A percentile compares a stretch with the other conserved stretches of the same genome.
Conservation (phyloP, 2,888 invertebrate genomes). For the Plagodis pulveraria region DNA sequence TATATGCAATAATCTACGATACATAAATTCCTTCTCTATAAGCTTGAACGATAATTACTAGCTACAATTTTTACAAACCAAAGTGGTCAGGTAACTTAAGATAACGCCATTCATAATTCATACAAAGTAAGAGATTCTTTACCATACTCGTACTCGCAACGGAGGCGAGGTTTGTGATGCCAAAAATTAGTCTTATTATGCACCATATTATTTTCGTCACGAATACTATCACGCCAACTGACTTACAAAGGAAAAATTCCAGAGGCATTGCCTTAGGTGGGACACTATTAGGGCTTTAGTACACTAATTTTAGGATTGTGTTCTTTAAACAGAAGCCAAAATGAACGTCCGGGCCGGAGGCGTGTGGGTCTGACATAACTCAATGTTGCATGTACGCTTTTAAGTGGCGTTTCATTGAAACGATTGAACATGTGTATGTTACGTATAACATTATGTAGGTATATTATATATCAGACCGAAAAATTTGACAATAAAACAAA, state of each 20-base stretch:
- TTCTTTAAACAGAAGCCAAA: constrained; percentile 80
- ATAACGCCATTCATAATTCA: constrained; percentile 8
- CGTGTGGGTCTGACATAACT: constrained; percentile 47
- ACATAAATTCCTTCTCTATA: too few species aligned
- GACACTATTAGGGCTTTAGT: constrained; percentile 49
- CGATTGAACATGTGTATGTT: constrained; percentile 42
- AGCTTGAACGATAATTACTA: too few species aligned
- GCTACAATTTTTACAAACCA: too few species aligned
- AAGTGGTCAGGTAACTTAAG: background rate
- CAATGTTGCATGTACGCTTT: constrained; percentile 49
- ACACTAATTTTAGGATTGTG: constrained; percentile 69
- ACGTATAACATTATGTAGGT: constrained; percentile 14
- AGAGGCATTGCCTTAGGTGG: constrained; percentile 22
- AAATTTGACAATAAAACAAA: too few species aligned
- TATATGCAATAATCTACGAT: too few species aligned
- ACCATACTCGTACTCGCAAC: constrained; percentile 6
- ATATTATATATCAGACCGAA: too few species aligned
- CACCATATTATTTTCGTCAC: constrained; percentile 16
- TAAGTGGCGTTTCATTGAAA: constrained; percentile 27
- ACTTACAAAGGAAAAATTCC: constrained; percentile 14
- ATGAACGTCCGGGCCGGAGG: constrained; percentile 73
- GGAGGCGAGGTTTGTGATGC: constrained; percentile 1
- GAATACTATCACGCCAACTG: constrained; percentile 23
- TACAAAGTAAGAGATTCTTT: background rate
- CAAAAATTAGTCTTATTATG: constrained; percentile 19